Evolutionary conservation across 2,113 vertebrate species (phyloP).

Genomic region (Ifrita kowaldi): DNA sequence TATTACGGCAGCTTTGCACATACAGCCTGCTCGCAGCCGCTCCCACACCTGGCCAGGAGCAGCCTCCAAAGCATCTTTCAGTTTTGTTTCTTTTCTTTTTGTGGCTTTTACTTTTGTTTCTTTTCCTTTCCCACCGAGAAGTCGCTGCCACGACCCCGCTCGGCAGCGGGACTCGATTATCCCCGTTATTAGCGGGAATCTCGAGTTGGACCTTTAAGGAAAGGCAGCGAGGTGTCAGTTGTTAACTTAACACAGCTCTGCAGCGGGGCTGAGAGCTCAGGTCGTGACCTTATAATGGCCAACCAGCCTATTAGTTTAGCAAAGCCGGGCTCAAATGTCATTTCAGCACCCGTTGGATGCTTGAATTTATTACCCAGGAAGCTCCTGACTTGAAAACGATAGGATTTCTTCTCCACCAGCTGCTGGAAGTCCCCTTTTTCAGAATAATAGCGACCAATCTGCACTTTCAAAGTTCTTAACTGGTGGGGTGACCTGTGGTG

Average conservation of each 20-base stretch:
- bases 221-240: constrained; percentile 28
- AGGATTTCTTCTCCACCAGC: constrained; percentile 34
- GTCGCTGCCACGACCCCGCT: not conserved
- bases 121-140: not conserved
- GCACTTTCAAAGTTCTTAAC: constrained; percentile 50
- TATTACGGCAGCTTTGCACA: not conserved
- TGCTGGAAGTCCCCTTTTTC: constrained; percentile 48
- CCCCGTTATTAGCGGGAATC: not conserved
- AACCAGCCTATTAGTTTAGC: constrained; percentile 74
- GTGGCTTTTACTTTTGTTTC: not conserved
- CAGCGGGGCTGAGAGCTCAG: constrained; percentile 48
- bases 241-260: constrained; percentile 53
- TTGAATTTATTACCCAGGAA: constrained; percentile 66
- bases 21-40: not conserved
- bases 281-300: constrained; percentile 65
- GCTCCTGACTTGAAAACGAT: constrained; percentile 59
- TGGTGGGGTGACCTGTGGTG: constrained; percentile 6
- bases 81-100: not conserved
- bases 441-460: constrained; percentile 51
- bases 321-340: constrained; percentile 2
- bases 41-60: not conserved
- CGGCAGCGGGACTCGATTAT: not conserved
- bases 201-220: not conserved
- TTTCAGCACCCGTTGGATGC: not conserved
- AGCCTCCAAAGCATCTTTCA: not conserved